phyloP scores from a whole-genome alignment of 2,888 invertebrate species.

The Hyalella azteca region DNA sequence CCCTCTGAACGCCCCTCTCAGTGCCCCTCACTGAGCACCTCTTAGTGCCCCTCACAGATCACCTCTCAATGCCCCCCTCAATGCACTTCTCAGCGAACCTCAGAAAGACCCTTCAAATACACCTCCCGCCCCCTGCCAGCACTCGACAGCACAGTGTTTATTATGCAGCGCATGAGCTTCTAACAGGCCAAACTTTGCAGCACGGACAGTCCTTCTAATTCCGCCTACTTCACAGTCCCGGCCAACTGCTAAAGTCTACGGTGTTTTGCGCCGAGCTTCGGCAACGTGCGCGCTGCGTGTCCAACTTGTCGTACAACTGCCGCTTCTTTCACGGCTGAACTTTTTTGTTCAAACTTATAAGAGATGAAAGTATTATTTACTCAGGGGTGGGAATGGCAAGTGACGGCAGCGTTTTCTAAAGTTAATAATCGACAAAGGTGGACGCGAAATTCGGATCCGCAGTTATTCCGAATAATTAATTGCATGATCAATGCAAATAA shows the following conservation, averaged over 20 bases:
- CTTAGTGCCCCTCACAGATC: no score
- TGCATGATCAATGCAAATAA: no score
- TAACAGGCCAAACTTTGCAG: background rate
- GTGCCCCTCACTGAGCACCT: no score
- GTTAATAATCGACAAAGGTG: no score
- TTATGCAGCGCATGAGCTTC: background rate
- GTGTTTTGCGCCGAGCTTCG: background rate
- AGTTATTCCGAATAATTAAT: no score
- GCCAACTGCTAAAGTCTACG: background rate
- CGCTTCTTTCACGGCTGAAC: background rate
- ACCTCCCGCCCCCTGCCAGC: background rate
- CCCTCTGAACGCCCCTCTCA: background rate
- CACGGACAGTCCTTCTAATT: conserved; percentile 4
- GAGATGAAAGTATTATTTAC: no score
- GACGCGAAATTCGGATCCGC: no score
- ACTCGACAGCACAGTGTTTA: conserved; percentile 15
- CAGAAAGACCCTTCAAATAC: no score
- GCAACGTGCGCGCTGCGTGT: background rate
- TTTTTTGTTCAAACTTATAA: background rate
- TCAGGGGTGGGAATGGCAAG: no score
- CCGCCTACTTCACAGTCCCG: background rate
- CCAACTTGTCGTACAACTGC: conserved; percentile 8
- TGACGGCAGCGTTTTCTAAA: no score
- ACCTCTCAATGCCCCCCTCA: no score
- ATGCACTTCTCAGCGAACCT: background rate